Evolutionary conservation across 2,113 vertebrate species (phyloP).

Genomic region (Daubentonia madagascariensis): DNA sequence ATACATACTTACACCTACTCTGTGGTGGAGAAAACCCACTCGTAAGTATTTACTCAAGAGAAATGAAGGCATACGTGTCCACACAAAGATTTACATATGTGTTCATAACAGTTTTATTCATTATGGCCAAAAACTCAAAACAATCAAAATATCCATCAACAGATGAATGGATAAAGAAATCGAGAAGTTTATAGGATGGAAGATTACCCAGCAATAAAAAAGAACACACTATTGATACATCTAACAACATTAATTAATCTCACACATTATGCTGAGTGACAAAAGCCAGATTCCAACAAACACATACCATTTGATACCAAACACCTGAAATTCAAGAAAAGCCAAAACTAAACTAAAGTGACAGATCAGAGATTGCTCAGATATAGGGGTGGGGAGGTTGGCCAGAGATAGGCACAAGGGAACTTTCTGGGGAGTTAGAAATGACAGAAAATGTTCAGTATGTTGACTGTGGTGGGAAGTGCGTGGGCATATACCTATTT

Average conservation of each 20-base stretch:
- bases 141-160: not conserved
- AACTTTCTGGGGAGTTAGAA: not conserved
- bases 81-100: not conserved
- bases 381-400: not conserved
- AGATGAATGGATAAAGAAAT: not conserved
- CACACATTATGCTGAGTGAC: not conserved
- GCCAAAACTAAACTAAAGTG: not conserved
- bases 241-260: not conserved
- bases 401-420: not conserved
- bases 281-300: not conserved
- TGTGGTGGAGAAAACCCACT: not conserved
- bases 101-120: not conserved
- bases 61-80: not conserved
- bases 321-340: not conserved
- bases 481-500: not conserved
- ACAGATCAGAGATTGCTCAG: not conserved
- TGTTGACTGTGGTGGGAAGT: not conserved
- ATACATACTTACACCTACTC: not conserved
- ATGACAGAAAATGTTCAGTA: not conserved
- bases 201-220: not conserved
- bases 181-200: not conserved
- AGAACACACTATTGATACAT: not conserved
- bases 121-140: not conserved
- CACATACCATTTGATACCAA: not conserved
- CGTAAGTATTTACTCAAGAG: not conserved